Conservation (phyloP, 2,888 invertebrate genomes). For the Ormyrus pomaceus region DNA sequence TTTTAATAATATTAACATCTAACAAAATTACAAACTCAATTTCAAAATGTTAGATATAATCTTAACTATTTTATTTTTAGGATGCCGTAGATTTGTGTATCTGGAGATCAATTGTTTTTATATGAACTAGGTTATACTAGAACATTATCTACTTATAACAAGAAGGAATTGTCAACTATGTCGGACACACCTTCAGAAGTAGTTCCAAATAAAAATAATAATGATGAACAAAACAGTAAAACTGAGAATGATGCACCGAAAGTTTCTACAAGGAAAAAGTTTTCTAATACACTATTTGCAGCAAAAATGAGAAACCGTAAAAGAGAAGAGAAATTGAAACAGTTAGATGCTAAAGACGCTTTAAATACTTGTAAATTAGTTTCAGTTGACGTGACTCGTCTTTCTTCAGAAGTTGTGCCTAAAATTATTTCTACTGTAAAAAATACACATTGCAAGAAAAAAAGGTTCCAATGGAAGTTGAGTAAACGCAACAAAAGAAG, state of each 20-base stretch:
- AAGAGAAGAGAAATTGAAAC: slow-evolving; percentile 48
- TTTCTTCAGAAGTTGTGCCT: slow-evolving; percentile 36
- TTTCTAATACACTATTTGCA: slow-evolving; percentile 54
- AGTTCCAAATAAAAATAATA: slow-evolving; percentile 14
- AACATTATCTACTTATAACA: slow-evolving; percentile 6
- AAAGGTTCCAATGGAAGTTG: slow-evolving; percentile 38
- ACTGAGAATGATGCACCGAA: slow-evolving; percentile 19
- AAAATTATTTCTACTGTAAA: slow-evolving; percentile 29
- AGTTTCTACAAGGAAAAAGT: slow-evolving; percentile 40
- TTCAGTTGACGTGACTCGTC: slow-evolving; percentile 38
- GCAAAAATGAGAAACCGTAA: slow-evolving; percentile 53
- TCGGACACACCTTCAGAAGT: slow-evolving; percentile 31
- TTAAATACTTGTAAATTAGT: slow-evolving; percentile 35
- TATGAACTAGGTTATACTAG: slow-evolving; percentile 31
- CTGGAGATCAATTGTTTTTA: slow-evolving; percentile 1
- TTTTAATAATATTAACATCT: too few species aligned
- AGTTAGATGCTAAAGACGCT: slow-evolving; percentile 26
- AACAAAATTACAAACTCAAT: too few species aligned
- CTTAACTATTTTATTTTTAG: slow-evolving; percentile 10
- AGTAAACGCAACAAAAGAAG: slow-evolving; percentile 37
- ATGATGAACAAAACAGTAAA: slow-evolving; percentile 2
- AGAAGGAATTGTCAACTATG: neutral
- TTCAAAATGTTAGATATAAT: too few species aligned
- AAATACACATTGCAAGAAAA: slow-evolving; percentile 31
- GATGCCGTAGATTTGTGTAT: neutral